A percentile compares a stretch with the other conserved stretches of the same genome.
phyloP scores from a whole-genome alignment of 2,888 invertebrate species.

The Lordiphosa fenestrarum region DNA sequence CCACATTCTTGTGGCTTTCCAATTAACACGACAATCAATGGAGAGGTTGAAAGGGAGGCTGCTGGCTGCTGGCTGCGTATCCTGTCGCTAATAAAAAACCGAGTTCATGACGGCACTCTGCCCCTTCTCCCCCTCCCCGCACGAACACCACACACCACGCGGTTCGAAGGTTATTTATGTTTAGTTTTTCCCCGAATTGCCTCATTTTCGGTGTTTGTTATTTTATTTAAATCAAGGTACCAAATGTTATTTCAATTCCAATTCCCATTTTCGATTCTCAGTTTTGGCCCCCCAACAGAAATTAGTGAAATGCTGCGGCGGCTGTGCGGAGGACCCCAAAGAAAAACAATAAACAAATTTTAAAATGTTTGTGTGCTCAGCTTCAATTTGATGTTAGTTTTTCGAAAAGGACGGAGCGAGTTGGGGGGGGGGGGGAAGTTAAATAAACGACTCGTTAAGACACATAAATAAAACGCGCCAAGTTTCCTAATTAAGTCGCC shows the following conservation, averaged over 20 bases:
- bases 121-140: no score
- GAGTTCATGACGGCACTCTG: conserved; percentile 60
- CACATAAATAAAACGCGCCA: conserved; percentile 69
- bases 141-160: conserved; percentile 39
- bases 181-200: conserved; percentile 60
- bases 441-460: conserved; percentile 75
- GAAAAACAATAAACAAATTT: conserved; percentile 74
- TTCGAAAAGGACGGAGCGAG: conserved; percentile 1
- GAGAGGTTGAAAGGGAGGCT: neutral
- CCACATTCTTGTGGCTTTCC: conserved; percentile 26
- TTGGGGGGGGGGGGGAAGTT: conserved; percentile 39
- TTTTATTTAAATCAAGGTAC: conserved; percentile 74
- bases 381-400: conserved; percentile 51
- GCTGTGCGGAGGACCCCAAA: conserved; percentile 50
- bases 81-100: conserved; percentile 66
- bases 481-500: conserved; percentile 74
- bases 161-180: conserved; percentile 57
- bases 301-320: conserved; percentile 23
- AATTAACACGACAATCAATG: conserved; percentile 61
- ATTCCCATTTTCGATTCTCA: conserved; percentile 32
- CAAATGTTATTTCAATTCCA: conserved; percentile 54
- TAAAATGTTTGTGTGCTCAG: conserved; percentile 55
- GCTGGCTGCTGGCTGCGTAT: no score
- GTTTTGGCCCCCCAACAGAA: conserved; percentile 15
- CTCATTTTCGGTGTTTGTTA: conserved; percentile 48